Percentiles rank a stretch among this genome's conserved stretches.
phyloP scores from a whole-genome alignment of 2,888 invertebrate species.

The Nasonovia ribisnigri region DNA sequence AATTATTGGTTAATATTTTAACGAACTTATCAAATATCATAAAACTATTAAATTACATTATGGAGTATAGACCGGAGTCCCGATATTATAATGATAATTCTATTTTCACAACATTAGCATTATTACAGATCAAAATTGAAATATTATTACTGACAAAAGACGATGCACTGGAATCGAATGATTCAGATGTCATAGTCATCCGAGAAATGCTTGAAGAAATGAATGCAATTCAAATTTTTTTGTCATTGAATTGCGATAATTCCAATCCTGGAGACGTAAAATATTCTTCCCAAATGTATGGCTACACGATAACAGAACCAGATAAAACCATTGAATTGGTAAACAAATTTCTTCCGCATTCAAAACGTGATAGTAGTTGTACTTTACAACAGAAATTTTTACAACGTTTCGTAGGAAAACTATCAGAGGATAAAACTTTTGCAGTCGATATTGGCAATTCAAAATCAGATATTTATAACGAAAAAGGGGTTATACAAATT shows the following conservation, averaged over 20 bases:
- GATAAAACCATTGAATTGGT: no score
- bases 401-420: not conserved
- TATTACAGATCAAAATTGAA: not conserved
- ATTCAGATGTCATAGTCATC: not conserved
- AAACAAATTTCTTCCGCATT: no score
- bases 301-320: not conserved
- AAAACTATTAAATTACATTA: not conserved
- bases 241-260: not conserved
- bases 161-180: not conserved
- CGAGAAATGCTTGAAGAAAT: not conserved
- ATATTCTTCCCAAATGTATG: not conserved
- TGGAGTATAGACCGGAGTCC: not conserved
- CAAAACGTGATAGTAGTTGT: not conserved
- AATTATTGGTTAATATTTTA: not conserved
- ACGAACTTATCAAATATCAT: not conserved
- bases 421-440: not conserved
- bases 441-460: not conserved
- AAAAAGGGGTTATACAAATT: not conserved
- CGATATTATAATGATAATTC: not conserved
- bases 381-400: not conserved
- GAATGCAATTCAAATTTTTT: not conserved
- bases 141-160: not conserved
- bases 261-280: rapidly evolving
- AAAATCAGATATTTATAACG: not conserved
- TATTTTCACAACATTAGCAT: not conserved